phyloP scores from a whole-genome alignment of 2,797 vertebrate species.

The Bufotes viridis region DNA sequence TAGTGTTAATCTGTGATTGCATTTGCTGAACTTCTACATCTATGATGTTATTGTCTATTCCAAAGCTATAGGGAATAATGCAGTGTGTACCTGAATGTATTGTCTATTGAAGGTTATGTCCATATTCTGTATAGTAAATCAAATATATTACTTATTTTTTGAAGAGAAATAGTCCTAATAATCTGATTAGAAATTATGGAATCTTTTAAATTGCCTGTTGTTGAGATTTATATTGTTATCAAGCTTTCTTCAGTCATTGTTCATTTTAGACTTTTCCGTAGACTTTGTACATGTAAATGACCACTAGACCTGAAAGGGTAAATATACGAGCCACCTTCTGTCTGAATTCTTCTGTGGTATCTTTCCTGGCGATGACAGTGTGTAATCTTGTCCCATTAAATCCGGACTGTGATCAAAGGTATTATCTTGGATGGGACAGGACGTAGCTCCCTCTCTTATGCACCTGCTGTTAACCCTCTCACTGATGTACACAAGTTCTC shows the following conservation, averaged over 20 bases:
- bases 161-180: neutral
- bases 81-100: neutral
- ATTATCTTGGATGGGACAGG: slow-evolving; percentile 12
- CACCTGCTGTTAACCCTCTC: slow-evolving; percentile 54
- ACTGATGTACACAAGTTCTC: neutral
- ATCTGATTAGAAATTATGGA: neutral
- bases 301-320: neutral
- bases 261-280: neutral
- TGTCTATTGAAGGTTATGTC: neutral
- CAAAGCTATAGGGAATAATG: neutral
- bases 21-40: neutral
- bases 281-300: neutral
- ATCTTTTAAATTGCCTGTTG: neutral
- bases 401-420: slow-evolving; percentile 36
- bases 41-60: neutral
- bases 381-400: slow-evolving; percentile 50
- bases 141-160: neutral
- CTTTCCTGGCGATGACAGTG: slow-evolving; percentile 29
- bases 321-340: neutral
- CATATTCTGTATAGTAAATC: neutral
- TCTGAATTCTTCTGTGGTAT: slow-evolving; percentile 20
- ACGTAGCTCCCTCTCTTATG: slow-evolving; percentile 13
- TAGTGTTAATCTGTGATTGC: neutral
- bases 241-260: no score
- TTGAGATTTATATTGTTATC: neutral